Evolutionary conservation across 1,140 invertebrate genomes (phyloP), one percentile per base, ranked within the genome.

Genomic region (Papilio dardanus): DNA sequence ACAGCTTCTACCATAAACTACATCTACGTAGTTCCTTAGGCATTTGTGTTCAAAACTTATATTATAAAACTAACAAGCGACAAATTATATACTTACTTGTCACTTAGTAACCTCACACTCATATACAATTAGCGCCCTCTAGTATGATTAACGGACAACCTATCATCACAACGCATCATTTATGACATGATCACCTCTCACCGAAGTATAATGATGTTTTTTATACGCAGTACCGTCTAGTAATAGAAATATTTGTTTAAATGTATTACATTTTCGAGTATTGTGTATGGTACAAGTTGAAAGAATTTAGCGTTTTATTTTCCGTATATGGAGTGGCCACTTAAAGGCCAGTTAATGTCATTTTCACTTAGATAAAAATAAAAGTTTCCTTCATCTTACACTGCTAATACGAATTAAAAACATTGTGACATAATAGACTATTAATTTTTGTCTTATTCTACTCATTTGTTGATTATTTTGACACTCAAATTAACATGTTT

Each of bases 191-290:
- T 88, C 88, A 87, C 86, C 83, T 88, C 58, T 58, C 54, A 10
- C 8, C 75, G 76, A 76, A 77, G 74, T 80, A 79, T 90, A 89
- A 90, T 88, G 84, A 86, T 88, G 83, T 87, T 88, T 90, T 89
- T 90, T 90, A 77, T 76, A 78, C 66, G 74, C 77, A 71, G 77
- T 74, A 74, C 68, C 12, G 67, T 65, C 40, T 42, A 69, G 62
- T 88, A 88, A 86, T 86, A 84, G 74, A 82, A 86, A 86, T 92
- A 89, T 92, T 92, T 92, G 90, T 92, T 90, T 91, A 90, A 92
- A 86, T 87, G 88, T 90, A 87, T 89, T 89, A 88, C 77, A 66
- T 79, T 81, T 79, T 80, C 75, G 79, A 78, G 75, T 77, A 54
- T 77, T 33, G 62, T n/a, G 73, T 75, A 28, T 82, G 80, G 85